These are phyloP conservation scores for Drosophila azteca DNA, from an alignment of 1,140 invertebrate genomes.

Conservation along the genomic window DNA sequence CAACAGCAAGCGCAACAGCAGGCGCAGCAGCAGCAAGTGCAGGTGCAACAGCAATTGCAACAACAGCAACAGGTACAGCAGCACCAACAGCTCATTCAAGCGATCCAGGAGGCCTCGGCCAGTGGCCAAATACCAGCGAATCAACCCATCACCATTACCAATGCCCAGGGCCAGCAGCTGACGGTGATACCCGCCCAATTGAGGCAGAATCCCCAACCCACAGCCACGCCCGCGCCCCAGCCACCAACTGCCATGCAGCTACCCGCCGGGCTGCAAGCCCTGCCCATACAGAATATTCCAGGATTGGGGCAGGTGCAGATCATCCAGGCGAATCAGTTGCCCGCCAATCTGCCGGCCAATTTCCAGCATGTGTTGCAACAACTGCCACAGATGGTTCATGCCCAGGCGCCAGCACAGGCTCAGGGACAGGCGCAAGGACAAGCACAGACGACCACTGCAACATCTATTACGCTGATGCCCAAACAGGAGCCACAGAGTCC, in stretches of 20 bases:
- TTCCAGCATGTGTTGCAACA: conserved; percentile 70
- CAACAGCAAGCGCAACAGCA: conserved; percentile 60
- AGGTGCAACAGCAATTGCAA: conserved; percentile 52
- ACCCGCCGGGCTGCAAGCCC: conserved; percentile 85
- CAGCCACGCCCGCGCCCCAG: conserved; percentile 78
- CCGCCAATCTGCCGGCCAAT: conserved; percentile 63
- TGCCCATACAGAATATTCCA: conserved; percentile 89
- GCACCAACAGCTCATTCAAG: conserved; percentile 74
- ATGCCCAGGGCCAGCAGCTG: conserved; percentile 88
- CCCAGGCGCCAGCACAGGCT: conserved; percentile 33
- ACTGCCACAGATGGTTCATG: conserved; percentile 47
- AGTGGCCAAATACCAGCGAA: conserved; percentile 83
- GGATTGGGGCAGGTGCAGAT: conserved; percentile 91
- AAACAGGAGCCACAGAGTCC: conserved; percentile 80
- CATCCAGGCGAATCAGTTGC: conserved; percentile 78
- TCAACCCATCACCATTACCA: conserved; percentile 87
- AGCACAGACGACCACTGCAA: background rate
- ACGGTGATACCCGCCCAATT: conserved; percentile 89
- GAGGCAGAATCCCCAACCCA: conserved; percentile 77
- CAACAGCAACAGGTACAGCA: conserved; percentile 64
- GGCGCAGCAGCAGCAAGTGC: conserved; percentile 35
- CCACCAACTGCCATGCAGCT: conserved; percentile 64
- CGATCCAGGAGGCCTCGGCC: conserved; percentile 70
- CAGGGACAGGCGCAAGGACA: conserved; percentile 10
- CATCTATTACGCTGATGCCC: conserved; percentile 44